Evolutionary conservation across 2,888 invertebrate genomes (phyloP), one percentile per base, ranked within the genome.

Genomic region (Acrocyrtus sp.): DNA sequence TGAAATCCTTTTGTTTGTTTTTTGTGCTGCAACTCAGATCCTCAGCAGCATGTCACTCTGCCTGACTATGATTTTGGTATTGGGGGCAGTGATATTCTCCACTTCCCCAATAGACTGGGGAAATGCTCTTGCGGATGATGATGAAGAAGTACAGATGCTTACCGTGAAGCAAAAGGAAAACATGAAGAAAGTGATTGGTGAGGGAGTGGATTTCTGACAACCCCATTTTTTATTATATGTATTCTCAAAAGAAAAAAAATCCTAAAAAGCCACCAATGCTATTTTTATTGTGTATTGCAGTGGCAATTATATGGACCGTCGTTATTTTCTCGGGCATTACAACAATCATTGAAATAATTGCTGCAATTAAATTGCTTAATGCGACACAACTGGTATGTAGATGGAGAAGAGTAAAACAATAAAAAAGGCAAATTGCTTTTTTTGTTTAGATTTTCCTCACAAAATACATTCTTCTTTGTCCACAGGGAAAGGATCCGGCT

Each of bases 401-500:
- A 39, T 12, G 8, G 39, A 39, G 8, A 10, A 39, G 12, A 39
- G 8, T 39, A 39, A 12, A 12, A 39, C 12, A 10, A 39, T 12
- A 12, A 10, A 39, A 39, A 39, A 39, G 8, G 8, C 39, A 39
- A 39, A 12, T 39, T 8, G n/a, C n/a, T n/a, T n/a, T n/a, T 12
- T 39, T 10, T 12, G 39, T 12, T 8, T 47, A 19, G n/a, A 26
- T 26, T 2, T 2, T 51, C n/a, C n/a, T n/a, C 26, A 26, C 5
- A 4, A 51, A 24, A 24, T 51, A 58, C 8, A 45, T 3, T 43
- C 39, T 60, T 27, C 6, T 50, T 39, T 26, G 50, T 63, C 8
- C 50, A 15, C 34, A 76, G 76, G 76, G 76, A 21, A 76, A 74
- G 48, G 69, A 76, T 41, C 76, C 76, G 4, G 66, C 60, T 1